phyloP scores from a whole-genome alignment of 2,888 invertebrate genomes.

The Chrysolina americana region DNA sequence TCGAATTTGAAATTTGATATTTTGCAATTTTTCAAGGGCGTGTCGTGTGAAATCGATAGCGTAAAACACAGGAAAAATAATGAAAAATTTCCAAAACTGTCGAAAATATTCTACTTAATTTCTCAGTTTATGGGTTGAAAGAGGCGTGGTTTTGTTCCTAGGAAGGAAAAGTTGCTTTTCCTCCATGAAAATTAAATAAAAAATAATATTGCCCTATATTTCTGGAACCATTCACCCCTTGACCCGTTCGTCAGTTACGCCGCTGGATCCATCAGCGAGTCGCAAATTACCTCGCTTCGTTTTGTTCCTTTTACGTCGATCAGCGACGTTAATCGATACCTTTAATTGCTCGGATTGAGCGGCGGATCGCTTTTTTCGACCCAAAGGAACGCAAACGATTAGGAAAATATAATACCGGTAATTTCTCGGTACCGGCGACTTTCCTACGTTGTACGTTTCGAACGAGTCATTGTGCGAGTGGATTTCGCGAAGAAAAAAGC shows the following conservation, averaged over 20 bases:
- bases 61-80: too few relatives aligned
- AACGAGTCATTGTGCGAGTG: not conserved
- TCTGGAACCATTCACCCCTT: not conserved
- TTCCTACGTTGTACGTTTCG: not conserved
- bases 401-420: not conserved
- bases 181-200: too few relatives aligned
- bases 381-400: not conserved
- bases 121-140: too few relatives aligned
- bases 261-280: not conserved
- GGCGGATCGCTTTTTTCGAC: not conserved
- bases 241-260: not conserved
- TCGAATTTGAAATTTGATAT: too few relatives aligned
- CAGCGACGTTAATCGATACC: constrained; percentile 8
- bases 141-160: too few relatives aligned
- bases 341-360: constrained; percentile 1
- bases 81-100: too few relatives aligned
- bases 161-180: too few relatives aligned
- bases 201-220: too few relatives aligned
- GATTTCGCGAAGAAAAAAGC: not conserved
- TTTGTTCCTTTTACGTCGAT: not conserved
- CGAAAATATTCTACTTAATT: too few relatives aligned
- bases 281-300: not conserved
- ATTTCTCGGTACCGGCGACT: constrained; percentile 17
- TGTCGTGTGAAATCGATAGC: too few relatives aligned
- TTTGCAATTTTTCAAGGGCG: too few relatives aligned